Evolutionary conservation across 2,888 invertebrate genomes (phyloP), one percentile per base, ranked within the genome.

Genomic region (Heliconius aoede): DNA sequence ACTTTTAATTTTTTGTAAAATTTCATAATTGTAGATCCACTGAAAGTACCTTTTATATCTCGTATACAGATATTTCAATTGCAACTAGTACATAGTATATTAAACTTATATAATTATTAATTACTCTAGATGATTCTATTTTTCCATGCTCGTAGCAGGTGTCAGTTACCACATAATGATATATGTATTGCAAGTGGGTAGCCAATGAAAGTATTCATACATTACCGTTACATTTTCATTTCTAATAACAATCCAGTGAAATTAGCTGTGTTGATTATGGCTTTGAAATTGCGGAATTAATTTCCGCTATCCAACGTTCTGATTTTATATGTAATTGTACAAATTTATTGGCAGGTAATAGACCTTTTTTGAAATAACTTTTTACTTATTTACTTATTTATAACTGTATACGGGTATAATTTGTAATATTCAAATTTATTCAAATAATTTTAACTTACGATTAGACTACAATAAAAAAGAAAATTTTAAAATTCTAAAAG

Each of bases 141-240:
- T 3, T 62, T 62, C 32, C 21, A 32, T 62, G 11, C n/a, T 9
- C 13, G n/a, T n/a, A n/a, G 11, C 30, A n/a, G 21, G 30, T 62
- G 30, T 32, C n/a, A n/a, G 60, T 60, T 26, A 26, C 18, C 11
- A 24, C 4, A 64, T 32, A 24, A 64, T 60, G 64, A 65, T 65
- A 65, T 24, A 40, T 65, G 65, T 24, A 40, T 65, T 24, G 15
- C 24, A 13, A 24, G 18, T 40, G 24, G 24, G n/a, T 13, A 24
- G 24, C 24, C n/a, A 65, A 65, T 40, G 36, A 40, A 65, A 65
- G 36, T 65, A 24, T 40, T 36, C 36, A 65, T 65, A 65, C 8
- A 24, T 65, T 65, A 40, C 65, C 36, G 65, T 65, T 65, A 65
- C 36, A 36, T 65, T 65, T 65, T 65, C 65, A 65, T 65, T 40